Conservation (phyloP, 2,888 invertebrate species). For the Pherbina coryleti region DNA sequence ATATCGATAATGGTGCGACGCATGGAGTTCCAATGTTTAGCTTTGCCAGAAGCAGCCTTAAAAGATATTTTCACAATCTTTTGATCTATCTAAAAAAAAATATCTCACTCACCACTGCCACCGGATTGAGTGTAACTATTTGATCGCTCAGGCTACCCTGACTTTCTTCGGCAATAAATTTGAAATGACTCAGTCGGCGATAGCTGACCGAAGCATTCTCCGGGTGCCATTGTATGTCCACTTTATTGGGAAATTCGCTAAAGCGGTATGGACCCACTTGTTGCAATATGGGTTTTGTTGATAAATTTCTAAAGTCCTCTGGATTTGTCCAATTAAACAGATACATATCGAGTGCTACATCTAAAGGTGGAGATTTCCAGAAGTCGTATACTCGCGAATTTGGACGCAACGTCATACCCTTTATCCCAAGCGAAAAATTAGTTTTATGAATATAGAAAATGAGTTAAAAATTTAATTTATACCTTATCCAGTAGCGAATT, state of each 20-base stretch:
- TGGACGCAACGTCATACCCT: constrained; percentile 72
- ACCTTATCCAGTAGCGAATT: constrained; percentile 16
- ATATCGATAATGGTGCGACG: constrained; percentile 70
- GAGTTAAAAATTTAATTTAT: neutral
- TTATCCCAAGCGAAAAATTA: neutral
- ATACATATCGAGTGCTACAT: constrained; percentile 75
- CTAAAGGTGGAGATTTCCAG: constrained; percentile 78
- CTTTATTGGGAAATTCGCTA: constrained; percentile 76
- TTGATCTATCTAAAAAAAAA: neutral
- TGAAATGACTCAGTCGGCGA: constrained; percentile 76
- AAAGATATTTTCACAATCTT: neutral
- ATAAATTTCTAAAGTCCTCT: constrained; percentile 72
- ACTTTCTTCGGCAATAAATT: constrained; percentile 69
- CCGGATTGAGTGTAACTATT: constrained; percentile 54
- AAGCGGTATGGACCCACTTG: constrained; percentile 76
- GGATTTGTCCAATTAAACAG: constrained; percentile 86
- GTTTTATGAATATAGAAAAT: neutral
- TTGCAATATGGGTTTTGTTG: constrained; percentile 71
- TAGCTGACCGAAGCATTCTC: constrained; percentile 81
- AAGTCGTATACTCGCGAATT: constrained; percentile 66
- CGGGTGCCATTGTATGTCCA: constrained; percentile 79
- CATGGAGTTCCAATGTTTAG: constrained; percentile 53
- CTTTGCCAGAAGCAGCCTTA: constrained; percentile 46
- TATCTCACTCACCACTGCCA: constrained; percentile 53
- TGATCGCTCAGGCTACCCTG: constrained; percentile 51